Evolutionary conservation across 2,888 invertebrate species (phyloP).

Genomic region (Cerastis rubricosa): DNA sequence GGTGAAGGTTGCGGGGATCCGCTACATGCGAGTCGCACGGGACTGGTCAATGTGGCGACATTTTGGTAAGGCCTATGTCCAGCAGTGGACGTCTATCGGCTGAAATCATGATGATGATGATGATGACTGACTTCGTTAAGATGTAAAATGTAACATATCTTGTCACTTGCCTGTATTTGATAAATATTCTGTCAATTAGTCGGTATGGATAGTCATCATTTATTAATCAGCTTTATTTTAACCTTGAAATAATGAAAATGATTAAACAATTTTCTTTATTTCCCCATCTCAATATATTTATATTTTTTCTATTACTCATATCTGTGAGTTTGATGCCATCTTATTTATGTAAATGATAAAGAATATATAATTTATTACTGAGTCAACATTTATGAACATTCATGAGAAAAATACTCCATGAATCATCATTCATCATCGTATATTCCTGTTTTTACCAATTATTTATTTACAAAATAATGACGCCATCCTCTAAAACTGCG

Average conservation of each 20-base stretch:
- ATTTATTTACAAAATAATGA: neutral
- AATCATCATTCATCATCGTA: neutral
- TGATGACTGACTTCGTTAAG: neutral
- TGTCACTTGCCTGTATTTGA: neutral
- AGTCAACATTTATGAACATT: slow-evolving; percentile 9
- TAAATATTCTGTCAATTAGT: neutral
- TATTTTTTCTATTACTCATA: neutral
- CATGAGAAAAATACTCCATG: slow-evolving; percentile 16
- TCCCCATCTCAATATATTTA: neutral
- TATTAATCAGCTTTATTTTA: neutral
- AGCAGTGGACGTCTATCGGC: no score
- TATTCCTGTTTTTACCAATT: neutral
- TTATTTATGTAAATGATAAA: slow-evolving; percentile 13
- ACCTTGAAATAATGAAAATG: neutral
- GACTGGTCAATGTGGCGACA: no score
- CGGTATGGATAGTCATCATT: neutral
- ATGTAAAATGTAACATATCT: neutral
- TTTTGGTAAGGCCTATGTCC: no score
- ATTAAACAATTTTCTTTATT: neutral
- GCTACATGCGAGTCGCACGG: no score
- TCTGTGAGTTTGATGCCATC: neutral
- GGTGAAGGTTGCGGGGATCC: no score
- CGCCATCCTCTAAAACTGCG: neutral
- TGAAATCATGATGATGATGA: no score
- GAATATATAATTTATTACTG: slow-evolving; percentile 22